Conservation (phyloP, 1,140 invertebrate genomes). For the Pemphigus obesinymphae region DNA sequence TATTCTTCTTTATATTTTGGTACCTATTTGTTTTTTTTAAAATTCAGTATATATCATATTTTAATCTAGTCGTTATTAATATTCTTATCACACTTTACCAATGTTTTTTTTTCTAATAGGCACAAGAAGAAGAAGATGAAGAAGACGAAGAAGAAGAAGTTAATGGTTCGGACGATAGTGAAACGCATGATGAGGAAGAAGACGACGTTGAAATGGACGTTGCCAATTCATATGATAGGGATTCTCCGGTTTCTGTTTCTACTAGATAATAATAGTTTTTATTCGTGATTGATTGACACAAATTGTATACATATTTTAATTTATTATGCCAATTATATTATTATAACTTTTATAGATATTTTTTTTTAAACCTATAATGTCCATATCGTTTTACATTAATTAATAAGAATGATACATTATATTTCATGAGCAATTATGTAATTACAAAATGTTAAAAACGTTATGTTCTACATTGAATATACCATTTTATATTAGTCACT, state of each 20-base stretch:
- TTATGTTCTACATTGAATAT: no score
- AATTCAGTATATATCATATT: no score
- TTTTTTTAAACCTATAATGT: no score
- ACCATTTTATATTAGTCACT: no score
- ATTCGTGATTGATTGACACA: not conserved
- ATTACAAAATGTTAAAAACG: no score
- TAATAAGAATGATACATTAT: no score
- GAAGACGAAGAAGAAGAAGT: slow-evolving; percentile 60
- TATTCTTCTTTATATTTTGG: no score
- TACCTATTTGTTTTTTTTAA: no score
- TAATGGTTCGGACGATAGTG: slow-evolving; percentile 63
- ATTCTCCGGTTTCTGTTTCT: slow-evolving; percentile 27
- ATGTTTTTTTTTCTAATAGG: slow-evolving; percentile 48
- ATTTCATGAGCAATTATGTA: no score
- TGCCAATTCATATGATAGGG: slow-evolving; percentile 43
- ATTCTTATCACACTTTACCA: no score
- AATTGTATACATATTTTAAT: not conserved
- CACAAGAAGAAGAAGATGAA: slow-evolving; percentile 55
- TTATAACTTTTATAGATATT: no score
- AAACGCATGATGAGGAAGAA: slow-evolving; percentile 66
- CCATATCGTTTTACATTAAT: no score
- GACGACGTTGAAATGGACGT: slow-evolving; percentile 57
- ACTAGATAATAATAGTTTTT: not conserved
- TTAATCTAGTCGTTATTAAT: not conserved
- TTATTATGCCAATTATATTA: not conserved